These are phyloP conservation scores for Antennarius striatus DNA, from an alignment of 2,113 vertebrate species.

Conservation along the genomic window DNA sequence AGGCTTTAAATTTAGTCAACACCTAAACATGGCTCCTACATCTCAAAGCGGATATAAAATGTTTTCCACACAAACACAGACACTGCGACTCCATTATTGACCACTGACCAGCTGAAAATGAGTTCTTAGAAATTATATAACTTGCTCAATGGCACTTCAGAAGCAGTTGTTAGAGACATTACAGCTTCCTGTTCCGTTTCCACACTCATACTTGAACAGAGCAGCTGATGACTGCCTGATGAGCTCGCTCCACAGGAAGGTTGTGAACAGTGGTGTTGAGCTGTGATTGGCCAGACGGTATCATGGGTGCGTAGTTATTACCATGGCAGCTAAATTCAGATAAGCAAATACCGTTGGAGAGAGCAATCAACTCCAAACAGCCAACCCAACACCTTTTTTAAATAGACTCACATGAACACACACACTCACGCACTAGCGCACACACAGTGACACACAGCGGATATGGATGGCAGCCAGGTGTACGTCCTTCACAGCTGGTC, in stretches of 20 bases:
- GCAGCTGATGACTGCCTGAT: background rate
- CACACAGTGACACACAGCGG: slow-evolving; percentile 25
- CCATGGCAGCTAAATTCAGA: slow-evolving; percentile 70
- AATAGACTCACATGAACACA: slow-evolving; percentile 32
- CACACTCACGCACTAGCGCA: slow-evolving; percentile 2
- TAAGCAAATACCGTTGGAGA: slow-evolving; percentile 34
- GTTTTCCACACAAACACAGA: too few species aligned
- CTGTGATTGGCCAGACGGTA: slow-evolving; percentile 33
- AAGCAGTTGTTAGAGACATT: background rate
- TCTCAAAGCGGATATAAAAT: too few species aligned
- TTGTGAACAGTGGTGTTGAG: background rate
- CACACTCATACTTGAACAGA: background rate
- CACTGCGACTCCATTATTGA: too few species aligned
- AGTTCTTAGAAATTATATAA: background rate
- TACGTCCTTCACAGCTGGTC: slow-evolving; percentile 69
- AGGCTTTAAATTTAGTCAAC: too few species aligned
- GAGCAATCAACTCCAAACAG: slow-evolving; percentile 51
- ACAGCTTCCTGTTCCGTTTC: background rate
- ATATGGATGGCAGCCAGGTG: slow-evolving; percentile 61
- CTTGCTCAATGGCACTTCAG: background rate
- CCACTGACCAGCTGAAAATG: background rate
- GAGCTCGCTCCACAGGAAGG: slow-evolving; percentile 1
- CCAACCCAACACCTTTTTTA: slow-evolving; percentile 43
- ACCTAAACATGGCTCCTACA: too few species aligned
- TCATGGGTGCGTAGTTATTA: slow-evolving; percentile 17